phyloP scores from a whole-genome alignment of 2,113 vertebrate species.

The Gavia stellata region DNA sequence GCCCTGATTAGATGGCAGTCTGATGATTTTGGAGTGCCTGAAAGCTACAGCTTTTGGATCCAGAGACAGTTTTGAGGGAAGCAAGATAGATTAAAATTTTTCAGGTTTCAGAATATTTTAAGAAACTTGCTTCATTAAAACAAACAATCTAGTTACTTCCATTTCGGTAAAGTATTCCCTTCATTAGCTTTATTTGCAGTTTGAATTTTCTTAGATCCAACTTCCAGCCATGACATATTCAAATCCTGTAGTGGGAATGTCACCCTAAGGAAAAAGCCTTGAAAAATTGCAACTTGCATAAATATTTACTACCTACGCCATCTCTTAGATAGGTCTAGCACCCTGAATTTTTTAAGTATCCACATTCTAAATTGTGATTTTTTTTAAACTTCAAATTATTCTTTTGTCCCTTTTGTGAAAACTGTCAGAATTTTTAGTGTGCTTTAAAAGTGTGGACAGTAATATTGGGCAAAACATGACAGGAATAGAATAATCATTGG shows the following conservation, averaged over 20 bases:
- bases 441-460: background rate
- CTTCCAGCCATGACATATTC: background rate
- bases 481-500: background rate
- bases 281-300: background rate
- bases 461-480: background rate
- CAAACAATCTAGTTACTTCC: background rate
- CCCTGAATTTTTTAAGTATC: background rate
- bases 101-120: background rate
- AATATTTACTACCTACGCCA: background rate
- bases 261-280: background rate
- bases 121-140: background rate
- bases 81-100: background rate
- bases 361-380: background rate
- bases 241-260: background rate
- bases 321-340: background rate
- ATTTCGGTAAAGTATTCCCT: background rate
- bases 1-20: background rate
- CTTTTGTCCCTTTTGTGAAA: background rate
- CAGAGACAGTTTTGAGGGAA: background rate
- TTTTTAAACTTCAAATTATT: background rate
- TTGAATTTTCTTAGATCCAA: background rate
- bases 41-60: background rate
- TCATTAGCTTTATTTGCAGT: background rate
- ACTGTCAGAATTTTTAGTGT: rapidly evolving
- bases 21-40: background rate